A percentile compares a stretch with the other conserved stretches of the same genome.
These are phyloP conservation scores for Dolichallabes microphthalmus DNA, from an alignment of 2,113 vertebrate genomes.

Conservation along the genomic window DNA sequence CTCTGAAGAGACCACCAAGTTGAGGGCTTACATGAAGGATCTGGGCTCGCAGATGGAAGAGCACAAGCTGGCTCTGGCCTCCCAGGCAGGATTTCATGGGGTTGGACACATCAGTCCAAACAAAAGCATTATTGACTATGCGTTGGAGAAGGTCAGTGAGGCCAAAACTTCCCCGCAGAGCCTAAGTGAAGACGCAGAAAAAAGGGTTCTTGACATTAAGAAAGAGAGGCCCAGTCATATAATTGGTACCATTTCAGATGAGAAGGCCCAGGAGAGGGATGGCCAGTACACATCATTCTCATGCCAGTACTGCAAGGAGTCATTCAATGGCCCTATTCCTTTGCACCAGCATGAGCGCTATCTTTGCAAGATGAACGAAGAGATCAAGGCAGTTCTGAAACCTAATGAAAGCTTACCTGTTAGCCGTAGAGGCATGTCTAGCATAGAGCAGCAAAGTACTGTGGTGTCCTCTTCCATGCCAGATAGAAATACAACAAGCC, in stretches of 20 bases:
- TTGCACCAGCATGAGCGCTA: constrained; percentile 97
- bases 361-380: constrained; percentile 96
- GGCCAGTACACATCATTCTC: constrained; percentile 84
- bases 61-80: constrained; percentile 78
- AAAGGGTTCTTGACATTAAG: constrained; percentile 83
- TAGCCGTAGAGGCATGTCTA: constrained; percentile 74
- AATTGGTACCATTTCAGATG: constrained; percentile 79
- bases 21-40: constrained; percentile 93
- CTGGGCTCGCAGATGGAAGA: constrained; percentile 87
- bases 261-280: constrained; percentile 84
- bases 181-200: constrained; percentile 87
- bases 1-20: constrained; percentile 87
- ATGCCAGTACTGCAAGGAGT: constrained; percentile 95
- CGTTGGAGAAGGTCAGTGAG: constrained; percentile 94
- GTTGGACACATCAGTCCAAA: constrained; percentile 88
- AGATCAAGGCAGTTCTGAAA: constrained; percentile 93
- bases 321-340: constrained; percentile 91
- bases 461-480: constrained; percentile 83
- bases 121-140: constrained; percentile 94
- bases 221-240: constrained; percentile 86
- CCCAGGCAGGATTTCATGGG: constrained; percentile 82
- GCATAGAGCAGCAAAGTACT: constrained; percentile 81
- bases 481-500: constrained; percentile 83
- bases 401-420: constrained; percentile 80
- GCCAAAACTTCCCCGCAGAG: constrained; percentile 91